Evolutionary conservation across 2,888 invertebrate species (phyloP).

Genomic region (Trisateles emortualis): DNA sequence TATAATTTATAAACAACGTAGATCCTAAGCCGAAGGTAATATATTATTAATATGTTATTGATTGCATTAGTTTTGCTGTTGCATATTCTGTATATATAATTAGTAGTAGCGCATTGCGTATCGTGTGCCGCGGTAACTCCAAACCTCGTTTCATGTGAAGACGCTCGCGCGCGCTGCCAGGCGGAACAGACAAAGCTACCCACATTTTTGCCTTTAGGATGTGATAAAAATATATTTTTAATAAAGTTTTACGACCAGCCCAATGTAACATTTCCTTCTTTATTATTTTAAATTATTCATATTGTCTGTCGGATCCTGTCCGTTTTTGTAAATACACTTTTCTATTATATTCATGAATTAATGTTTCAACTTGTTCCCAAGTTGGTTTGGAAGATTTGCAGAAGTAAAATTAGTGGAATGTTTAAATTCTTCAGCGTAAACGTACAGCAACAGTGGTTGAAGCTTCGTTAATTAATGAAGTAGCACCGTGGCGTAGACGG

Average conservation of each 20-base stretch:
- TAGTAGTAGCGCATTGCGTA: not conserved
- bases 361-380: constrained; percentile 30
- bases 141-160: constrained; percentile 25
- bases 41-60: no score
- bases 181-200: constrained; percentile 20
- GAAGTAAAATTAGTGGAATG: constrained; percentile 63
- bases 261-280: constrained; percentile 35
- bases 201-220: constrained; percentile 28
- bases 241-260: constrained; percentile 40
- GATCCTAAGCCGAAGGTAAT: no score
- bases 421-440: constrained; percentile 67
- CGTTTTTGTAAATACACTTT: constrained; percentile 34
- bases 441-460: constrained; percentile 65
- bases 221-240: constrained; percentile 48
- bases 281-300: constrained; percentile 47
- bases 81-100: not conserved
- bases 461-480: constrained; percentile 77
- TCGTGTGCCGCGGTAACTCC: not conserved
- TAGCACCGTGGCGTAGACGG: constrained; percentile 57
- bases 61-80: no score
- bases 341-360: constrained; percentile 33
- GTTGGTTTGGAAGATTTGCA: constrained; percentile 39
- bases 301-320: constrained; percentile 29
- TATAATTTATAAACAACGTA: no score
- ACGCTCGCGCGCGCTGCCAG: constrained; percentile 4